A percentile compares a stretch with the other conserved stretches of the same genome.
phyloP scores from a whole-genome alignment of 2,797 vertebrate species.

The Lacerta bilineata region DNA sequence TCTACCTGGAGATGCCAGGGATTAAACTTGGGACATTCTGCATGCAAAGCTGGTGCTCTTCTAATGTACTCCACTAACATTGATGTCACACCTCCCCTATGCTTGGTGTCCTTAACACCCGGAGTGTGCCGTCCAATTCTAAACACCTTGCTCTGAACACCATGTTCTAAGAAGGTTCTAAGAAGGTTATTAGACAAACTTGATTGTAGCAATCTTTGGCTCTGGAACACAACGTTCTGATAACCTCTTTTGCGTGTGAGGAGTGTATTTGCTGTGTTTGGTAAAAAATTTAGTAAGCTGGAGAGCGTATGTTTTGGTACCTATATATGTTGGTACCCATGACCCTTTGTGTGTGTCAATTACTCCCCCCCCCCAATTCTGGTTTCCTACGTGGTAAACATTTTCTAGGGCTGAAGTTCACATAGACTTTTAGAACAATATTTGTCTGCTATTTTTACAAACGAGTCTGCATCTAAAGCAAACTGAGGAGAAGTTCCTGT shows the following conservation, averaged over 20 bases:
- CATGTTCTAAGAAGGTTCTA: not conserved
- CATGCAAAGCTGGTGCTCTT: not conserved
- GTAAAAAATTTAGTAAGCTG: constrained; percentile 26
- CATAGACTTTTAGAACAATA: not conserved
- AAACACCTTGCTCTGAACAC: not conserved
- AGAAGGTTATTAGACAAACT: not conserved
- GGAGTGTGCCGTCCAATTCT: not conserved
- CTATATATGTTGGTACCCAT: constrained; percentile 25
- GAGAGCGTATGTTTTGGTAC: not conserved
- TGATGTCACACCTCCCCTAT: too few species aligned
- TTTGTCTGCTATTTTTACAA: constrained; percentile 57
- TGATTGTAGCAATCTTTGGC: too few species aligned
- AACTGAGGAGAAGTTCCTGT: constrained; percentile 52
- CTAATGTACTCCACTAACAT: not conserved
- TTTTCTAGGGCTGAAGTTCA: constrained; percentile 52
- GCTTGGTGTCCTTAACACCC: not conserved
- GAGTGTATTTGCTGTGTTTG: not conserved
- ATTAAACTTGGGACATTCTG: too few species aligned
- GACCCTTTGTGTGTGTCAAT: constrained; percentile 34
- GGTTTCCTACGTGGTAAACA: constrained; percentile 62
- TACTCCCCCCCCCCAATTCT: constrained; percentile 12
- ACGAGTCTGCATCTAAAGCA: constrained; percentile 63
- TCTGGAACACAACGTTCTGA: not conserved
- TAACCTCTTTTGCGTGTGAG: not conserved
- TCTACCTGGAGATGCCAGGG: too few species aligned